A percentile compares a stretch with the other conserved stretches of the same genome.
Conservation (phyloP, 35 echinoderm and acorn worm genomes). For the Anneissia japonica region DNA sequence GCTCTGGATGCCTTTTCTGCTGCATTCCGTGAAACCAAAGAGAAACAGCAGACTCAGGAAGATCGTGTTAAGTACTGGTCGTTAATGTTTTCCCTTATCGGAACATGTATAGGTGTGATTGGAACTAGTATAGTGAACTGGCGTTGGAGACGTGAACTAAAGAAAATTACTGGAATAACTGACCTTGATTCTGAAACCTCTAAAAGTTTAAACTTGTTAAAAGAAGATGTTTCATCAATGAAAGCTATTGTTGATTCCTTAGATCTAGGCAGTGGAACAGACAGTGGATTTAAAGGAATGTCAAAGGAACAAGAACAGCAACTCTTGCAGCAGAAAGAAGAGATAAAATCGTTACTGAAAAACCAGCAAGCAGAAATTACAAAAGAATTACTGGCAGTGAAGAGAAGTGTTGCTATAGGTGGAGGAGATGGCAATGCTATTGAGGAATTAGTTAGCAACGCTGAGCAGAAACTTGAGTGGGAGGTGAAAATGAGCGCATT, state of each 20-base stretch:
- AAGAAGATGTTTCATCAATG: not conserved
- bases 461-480: slow-evolving; percentile 86
- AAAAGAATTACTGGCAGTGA: slow-evolving; percentile 56
- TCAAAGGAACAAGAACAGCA: slow-evolving; percentile 31
- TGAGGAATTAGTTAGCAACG: slow-evolving; percentile 65
- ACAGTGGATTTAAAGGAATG: slow-evolving; percentile 14
- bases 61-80: slow-evolving; percentile 91
- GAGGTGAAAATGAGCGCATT: slow-evolving; percentile 95
- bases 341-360: slow-evolving; percentile 30
- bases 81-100: slow-evolving; percentile 66
- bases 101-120: slow-evolving; percentile 64
- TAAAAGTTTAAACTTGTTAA: not conserved
- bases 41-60: slow-evolving; percentile 72
- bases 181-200: not conserved
- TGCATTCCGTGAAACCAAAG: slow-evolving; percentile 70
- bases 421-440: slow-evolving; percentile 27
- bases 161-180: slow-evolving; percentile 1
- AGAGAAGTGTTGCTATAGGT: slow-evolving; percentile 23
- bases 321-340: slow-evolving; percentile 38
- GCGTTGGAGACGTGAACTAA: slow-evolving; percentile 53
- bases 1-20: slow-evolving; percentile 52
- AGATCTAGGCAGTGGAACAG: not conserved
- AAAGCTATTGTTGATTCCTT: not conserved
- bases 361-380: slow-evolving; percentile 44
- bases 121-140: slow-evolving; percentile 72